Evolutionary conservation across 2,113 vertebrate genomes (phyloP).

Genomic region (Ageneiosus marmoratus): DNA sequence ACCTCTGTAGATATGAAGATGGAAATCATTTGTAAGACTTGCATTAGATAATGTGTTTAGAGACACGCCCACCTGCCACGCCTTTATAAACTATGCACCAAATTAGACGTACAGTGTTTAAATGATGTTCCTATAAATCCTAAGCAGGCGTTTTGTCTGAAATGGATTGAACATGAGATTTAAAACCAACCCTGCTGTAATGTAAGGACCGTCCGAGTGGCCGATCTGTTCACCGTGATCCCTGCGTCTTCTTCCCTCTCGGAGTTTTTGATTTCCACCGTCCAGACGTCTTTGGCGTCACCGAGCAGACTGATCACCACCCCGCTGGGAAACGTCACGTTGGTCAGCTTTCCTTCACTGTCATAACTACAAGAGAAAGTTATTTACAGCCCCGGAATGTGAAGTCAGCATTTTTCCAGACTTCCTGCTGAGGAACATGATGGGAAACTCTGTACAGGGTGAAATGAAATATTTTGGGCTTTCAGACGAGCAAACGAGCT

Average conservation of each 20-base stretch:
- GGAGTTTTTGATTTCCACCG: slow-evolving; percentile 90
- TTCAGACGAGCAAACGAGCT: not conserved
- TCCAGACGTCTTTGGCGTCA: slow-evolving; percentile 87
- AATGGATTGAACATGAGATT: not conserved
- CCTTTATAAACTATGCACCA: too few relatives aligned
- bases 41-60: not conserved
- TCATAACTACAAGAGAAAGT: slow-evolving; percentile 81
- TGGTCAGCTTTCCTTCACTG: slow-evolving; percentile 93
- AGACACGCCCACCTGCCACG: not conserved
- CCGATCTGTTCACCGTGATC: slow-evolving; percentile 91
- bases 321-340: slow-evolving; percentile 95
- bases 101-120: not conserved
- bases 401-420: not conserved
- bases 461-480: not conserved
- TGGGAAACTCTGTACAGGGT: not conserved
- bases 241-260: slow-evolving; percentile 86
- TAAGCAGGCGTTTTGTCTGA: not conserved
- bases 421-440: not conserved
- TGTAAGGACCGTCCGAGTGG: slow-evolving; percentile 90
- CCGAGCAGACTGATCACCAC: slow-evolving; percentile 91
- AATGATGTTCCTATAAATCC: not conserved
- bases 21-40: not conserved
- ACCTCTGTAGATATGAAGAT: too few relatives aligned
- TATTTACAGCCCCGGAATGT: not conserved
- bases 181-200: slow-evolving; percentile 87